A percentile compares a stretch with the other conserved stretches of the same genome.
Evolutionary conservation across 2,888 invertebrate genomes (phyloP).

Genomic region (Trissonchulus sp.): DNA sequence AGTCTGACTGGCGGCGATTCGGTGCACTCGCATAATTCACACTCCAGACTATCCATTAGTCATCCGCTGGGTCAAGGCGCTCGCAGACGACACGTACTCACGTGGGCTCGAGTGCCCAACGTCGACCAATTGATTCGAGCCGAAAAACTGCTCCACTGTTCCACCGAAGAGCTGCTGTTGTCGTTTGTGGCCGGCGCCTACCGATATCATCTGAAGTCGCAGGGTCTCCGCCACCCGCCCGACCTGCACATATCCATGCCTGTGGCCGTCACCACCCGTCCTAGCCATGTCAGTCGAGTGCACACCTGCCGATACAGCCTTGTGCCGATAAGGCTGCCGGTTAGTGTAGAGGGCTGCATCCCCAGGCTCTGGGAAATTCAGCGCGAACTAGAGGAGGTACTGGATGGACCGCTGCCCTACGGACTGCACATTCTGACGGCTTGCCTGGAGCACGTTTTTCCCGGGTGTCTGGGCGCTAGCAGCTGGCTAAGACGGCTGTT

Average conservation of each 20-base stretch:
- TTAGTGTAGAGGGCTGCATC: slow-evolving; percentile 60
- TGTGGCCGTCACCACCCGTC: slow-evolving; percentile 8
- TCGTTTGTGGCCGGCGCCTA: slow-evolving; percentile 38
- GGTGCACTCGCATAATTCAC: too few relatives aligned
- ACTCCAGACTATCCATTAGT: background rate
- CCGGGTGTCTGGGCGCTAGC: background rate
- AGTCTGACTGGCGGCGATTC: too few relatives aligned
- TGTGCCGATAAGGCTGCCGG: slow-evolving; percentile 55
- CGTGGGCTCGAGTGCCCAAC: slow-evolving; percentile 32
- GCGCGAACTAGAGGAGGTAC: slow-evolving; percentile 55
- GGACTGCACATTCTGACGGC: background rate
- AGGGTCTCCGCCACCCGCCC: slow-evolving; percentile 38
- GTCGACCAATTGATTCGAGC: slow-evolving; percentile 33
- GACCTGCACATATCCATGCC: slow-evolving; percentile 35
- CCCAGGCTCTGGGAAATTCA: slow-evolving; percentile 61
- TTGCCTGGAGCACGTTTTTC: slow-evolving; percentile 7
- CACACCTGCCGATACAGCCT: slow-evolving; percentile 42
- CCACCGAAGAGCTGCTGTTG: slow-evolving; percentile 36
- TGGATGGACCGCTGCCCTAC: slow-evolving; percentile 33
- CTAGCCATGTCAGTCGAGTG: background rate
- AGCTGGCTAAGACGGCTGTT: background rate
- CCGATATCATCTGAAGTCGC: slow-evolving; percentile 34
- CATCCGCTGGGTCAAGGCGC: background rate
- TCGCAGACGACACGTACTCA: slow-evolving; percentile 6
- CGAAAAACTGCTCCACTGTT: slow-evolving; percentile 35